These are phyloP conservation scores for Drosophila mulleri DNA, from an alignment of 2,888 invertebrate genomes.

Conservation along the genomic window DNA sequence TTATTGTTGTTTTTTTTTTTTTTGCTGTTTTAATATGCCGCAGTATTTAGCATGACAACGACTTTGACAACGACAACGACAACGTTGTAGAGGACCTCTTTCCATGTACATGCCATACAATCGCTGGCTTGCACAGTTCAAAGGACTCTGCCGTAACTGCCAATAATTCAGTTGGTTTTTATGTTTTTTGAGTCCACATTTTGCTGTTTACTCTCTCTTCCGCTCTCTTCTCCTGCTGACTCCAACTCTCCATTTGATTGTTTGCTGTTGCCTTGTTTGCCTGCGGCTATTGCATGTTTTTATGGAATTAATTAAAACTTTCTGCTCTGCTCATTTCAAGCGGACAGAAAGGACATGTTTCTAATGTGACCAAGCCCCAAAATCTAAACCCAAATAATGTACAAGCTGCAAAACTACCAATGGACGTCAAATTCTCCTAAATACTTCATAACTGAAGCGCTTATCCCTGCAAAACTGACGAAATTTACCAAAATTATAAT, in stretches of 20 bases:
- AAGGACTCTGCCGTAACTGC: slow-evolving; percentile 65
- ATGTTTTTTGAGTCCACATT: slow-evolving; percentile 42
- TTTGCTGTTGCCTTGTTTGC: slow-evolving; percentile 54
- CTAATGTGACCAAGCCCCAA: slow-evolving; percentile 39
- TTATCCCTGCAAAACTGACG: no score
- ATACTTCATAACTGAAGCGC: not conserved
- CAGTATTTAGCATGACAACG: slow-evolving; percentile 77
- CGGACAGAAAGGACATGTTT: slow-evolving; percentile 34
- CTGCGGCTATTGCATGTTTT: slow-evolving; percentile 71
- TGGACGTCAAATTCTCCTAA: slow-evolving; percentile 9
- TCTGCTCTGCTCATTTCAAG: slow-evolving; percentile 57
- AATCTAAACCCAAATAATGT: slow-evolving; percentile 39
- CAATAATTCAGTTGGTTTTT: slow-evolving; percentile 70
- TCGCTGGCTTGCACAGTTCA: slow-evolving; percentile 53
- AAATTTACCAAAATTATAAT: not conserved
- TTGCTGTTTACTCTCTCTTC: slow-evolving; percentile 33
- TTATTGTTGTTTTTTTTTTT: slow-evolving; percentile 43
- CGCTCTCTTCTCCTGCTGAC: not conserved
- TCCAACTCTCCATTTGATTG: slow-evolving; percentile 21
- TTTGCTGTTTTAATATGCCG: slow-evolving; percentile 71
- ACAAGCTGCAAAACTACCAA: slow-evolving; percentile 29
- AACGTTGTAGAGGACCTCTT: slow-evolving; percentile 26
- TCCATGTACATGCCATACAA: slow-evolving; percentile 39
- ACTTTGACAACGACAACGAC: slow-evolving; percentile 51
- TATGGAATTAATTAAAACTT: slow-evolving; percentile 78